Evolutionary conservation across 2,797 vertebrate species (phyloP), one percentile per base, ranked within the genome.

Genomic region (Prunella strophiata): DNA sequence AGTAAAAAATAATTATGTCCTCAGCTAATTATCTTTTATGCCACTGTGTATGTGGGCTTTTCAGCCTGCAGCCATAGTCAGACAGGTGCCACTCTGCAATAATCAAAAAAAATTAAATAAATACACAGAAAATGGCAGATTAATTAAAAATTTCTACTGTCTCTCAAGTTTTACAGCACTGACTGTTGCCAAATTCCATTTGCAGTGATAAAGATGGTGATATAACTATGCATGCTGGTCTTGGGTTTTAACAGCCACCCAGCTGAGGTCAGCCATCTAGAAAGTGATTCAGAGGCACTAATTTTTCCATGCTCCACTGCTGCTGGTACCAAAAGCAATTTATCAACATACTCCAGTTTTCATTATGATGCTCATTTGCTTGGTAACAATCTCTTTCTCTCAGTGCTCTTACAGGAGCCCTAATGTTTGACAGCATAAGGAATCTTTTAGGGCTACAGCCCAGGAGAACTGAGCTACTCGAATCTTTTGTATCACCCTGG

Each of bases 231-330:
- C 52, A 26, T 8, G 55, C 59, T 82, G 67, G 63, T 86, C 83
- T 79, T 73, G 6, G 82, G 73, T 59, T 78, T 70, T 40, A 75
- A 61, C 22, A 86, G 75, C 32, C 54, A 86, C 15, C 21, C 5
- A 5, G 1, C 0, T 32, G 52, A 36, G 23, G 34, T 75, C 67
- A 90, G 38, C 50, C 30, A 3, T 34, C 52, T 52, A 71, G 45
- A 63, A 92, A 88, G 51, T 47, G 57, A 90, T 77, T 71, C 61
- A 80, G 91, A 95, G 71, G 76, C 80, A 86, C 34, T n/a, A 43
- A 79, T 72, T 85, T 72, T 70, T 67, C 59, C 59, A 52, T 20
- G 45, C 67, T 92, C 59, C 30, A 19, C 48, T 82, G 57, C 2
- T 79, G 81, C 66, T 55, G 72, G 59, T 78, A 92, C 43, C 80